Percentiles rank a stretch among this genome's conserved stretches.
Conservation (phyloP, 2,113 vertebrate genomes). For the Myotis davidii region DNA sequence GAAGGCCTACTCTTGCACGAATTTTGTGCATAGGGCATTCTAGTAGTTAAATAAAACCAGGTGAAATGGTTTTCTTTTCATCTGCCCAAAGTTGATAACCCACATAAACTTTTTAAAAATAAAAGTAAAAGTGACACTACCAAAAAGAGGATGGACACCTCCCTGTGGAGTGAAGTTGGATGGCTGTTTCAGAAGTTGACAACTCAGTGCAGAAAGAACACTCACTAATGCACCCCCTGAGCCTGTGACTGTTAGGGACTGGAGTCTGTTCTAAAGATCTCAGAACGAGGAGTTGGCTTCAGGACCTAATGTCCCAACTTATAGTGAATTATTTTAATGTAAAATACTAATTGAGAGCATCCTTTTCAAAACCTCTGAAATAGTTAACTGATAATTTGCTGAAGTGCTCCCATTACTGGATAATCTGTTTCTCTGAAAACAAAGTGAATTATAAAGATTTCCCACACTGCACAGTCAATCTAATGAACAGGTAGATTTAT, state of each 20-base stretch:
- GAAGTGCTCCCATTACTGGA: background rate
- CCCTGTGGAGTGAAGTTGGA: background rate
- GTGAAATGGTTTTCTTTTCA: slow-evolving; percentile 14
- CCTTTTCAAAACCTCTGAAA: slow-evolving; percentile 21
- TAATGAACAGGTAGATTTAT: background rate
- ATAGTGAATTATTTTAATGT: background rate
- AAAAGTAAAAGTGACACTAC: background rate
- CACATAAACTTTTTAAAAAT: background rate
- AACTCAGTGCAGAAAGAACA: background rate
- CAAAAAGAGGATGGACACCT: background rate
- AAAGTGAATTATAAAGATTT: background rate
- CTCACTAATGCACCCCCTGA: background rate
- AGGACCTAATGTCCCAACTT: background rate
- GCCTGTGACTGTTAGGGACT: background rate
- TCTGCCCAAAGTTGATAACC: background rate
- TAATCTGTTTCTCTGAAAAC: background rate
- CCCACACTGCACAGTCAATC: fast-evolving
- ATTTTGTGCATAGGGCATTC: too few relatives aligned
- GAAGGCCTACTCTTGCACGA: too few relatives aligned
- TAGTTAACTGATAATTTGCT: background rate
- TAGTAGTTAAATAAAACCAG: background rate
- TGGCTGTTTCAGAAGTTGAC: background rate
- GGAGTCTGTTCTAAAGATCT: background rate
- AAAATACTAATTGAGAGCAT: background rate
- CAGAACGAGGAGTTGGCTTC: background rate